Percentiles rank a stretch among this genome's conserved stretches.
phyloP scores from a whole-genome alignment of 2,797 vertebrate species.

The Gadopsis bispinosus region DNA sequence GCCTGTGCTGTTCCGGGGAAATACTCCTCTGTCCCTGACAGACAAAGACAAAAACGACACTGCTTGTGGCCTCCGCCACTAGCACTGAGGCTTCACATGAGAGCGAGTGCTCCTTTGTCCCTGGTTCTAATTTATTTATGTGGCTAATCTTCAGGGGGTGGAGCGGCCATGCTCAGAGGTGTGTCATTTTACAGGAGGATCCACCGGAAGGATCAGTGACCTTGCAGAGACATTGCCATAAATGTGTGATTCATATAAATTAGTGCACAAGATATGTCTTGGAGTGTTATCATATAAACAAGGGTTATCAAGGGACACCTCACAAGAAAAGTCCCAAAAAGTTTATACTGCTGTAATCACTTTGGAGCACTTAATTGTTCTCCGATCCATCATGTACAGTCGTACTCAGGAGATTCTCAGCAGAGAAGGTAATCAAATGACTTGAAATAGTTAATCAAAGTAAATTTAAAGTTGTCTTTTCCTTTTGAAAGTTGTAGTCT shows the following conservation, averaged over 20 bases:
- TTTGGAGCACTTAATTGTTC: conserved; percentile 3
- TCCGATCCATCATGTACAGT: conserved; percentile 23
- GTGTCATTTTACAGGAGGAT: conserved; percentile 78
- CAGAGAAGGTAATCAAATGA: conserved; percentile 32
- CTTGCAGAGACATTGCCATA: conserved; percentile 73
- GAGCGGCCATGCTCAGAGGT: conserved; percentile 75
- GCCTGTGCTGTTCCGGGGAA: conserved; percentile 68
- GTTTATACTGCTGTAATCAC: conserved; percentile 23
- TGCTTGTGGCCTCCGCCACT: conserved; percentile 51
- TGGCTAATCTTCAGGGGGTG: conserved; percentile 83
- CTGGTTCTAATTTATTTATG: conserved; percentile 81
- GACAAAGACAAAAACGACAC: conserved; percentile 78
- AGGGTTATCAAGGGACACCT: conserved; percentile 22
- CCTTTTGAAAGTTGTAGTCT: conserved; percentile 48
- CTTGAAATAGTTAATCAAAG: conserved; percentile 33
- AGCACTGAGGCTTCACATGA: conserved; percentile 54
- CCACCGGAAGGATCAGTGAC: conserved; percentile 76
- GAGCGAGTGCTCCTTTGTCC: conserved; percentile 75
- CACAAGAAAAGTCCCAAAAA: conserved; percentile 44
- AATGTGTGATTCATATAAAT: conserved; percentile 75
- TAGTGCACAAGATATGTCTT: conserved; percentile 63
- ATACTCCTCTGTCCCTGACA: conserved; percentile 73
- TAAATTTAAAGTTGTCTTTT: conserved; percentile 29
- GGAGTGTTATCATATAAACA: conserved; percentile 52
- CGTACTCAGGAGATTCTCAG: conserved; percentile 20